Base-by-base conservation (phyloP, 2,113 vertebrate species). In the Myocastor coypus region DNA sequence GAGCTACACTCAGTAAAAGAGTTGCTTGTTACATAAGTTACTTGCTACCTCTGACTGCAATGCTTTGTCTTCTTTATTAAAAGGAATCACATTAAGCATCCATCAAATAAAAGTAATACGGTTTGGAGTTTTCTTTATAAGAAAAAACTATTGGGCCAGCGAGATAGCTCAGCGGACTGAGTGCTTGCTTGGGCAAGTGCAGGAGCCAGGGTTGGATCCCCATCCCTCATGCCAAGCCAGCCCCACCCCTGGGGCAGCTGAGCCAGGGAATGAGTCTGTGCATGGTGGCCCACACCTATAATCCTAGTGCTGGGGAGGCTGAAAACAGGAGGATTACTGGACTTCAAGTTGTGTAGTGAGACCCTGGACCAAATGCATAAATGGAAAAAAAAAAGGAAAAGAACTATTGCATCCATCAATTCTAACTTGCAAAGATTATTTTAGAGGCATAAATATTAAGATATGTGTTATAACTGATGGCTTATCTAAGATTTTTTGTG, bases 11-110 rank as follows among this genome's bases (percentile, higher is more conserved):
- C 24, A 83, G 89, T 95, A 92, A 95, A 68, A 13, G 12, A 94
- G 42, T 85, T 55, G 8, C 20, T 85, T 86, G 13, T 69, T 92
- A 46, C 52, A 40, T 91, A 46, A 46, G 46, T 46, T 46, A 8
- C 64, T 77, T 92, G 14, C 61, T 89, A 30, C 46, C 46, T 91
- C 61, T 52, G 57, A 92, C 11, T 96, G 94, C 32, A 90, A 3
- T 46, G 37, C 69, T 4, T 89, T 52, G 2, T 59, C 22, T 73
- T 73, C 7, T 91, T 93, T 96, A 85, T 92, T 95, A 92, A 95
- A 96, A 80, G 91, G n/a, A 83, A 55, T 75, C 42, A 94, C 88
- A 87, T 89, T 92, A 89, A 97, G 68, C 63, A 81, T 32, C n/a
- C 24, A 89, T 20, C 50, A 95, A 87, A 61, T 90, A 64, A 84